Evolutionary conservation across 2,888 invertebrate species (phyloP), one percentile per base, ranked within the genome.

Genomic region (Oxytorus armatus): DNA sequence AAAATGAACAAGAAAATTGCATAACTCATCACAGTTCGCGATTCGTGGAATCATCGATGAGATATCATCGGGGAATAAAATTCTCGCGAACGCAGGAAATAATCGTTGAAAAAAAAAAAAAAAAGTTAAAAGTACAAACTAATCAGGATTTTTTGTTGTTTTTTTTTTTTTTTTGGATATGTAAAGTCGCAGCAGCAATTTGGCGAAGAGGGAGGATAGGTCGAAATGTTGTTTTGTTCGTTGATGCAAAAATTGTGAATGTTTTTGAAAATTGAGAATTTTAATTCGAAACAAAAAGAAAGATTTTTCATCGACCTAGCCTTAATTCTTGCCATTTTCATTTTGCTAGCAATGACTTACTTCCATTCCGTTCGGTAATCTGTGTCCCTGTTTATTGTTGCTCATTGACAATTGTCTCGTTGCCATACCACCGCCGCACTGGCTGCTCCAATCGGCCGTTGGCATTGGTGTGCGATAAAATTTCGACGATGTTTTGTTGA

Each of bases 401-500:
- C 88, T 90, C 85, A 91, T 89, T 49, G 85, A 86, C 16, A 91
- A 77, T 78, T 91, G 91, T 61, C 92, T 88, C 5, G 88, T 89
- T 0, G 90, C 88, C 90, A 92, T 91, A 16, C 91, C 90, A 8
- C 90, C 89, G 0, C 90, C 90, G 16, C 91, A 91, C 90, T 95
- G 95, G 90, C 95, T 95, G 1, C 96, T 96, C 98, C 99, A 99
- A 91, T 99, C 99, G 14, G 96, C 97, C 0, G 96, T 95, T 70
- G 96, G 96, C 16, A 96, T 93, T 1, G 96, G 94, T 0, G 96
- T 95, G 69, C 95, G 94, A 93, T 99, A 99, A 92, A 98, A 97
- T 91, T 96, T 96, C 5, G 96, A 96, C 8, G 98, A 97, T 0
- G 98, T 98, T 88, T 98, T 97, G 93, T 99, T 99, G 94, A 98